Conservation (phyloP, 2,888 invertebrate genomes). For the Drosophila anceps region DNA sequence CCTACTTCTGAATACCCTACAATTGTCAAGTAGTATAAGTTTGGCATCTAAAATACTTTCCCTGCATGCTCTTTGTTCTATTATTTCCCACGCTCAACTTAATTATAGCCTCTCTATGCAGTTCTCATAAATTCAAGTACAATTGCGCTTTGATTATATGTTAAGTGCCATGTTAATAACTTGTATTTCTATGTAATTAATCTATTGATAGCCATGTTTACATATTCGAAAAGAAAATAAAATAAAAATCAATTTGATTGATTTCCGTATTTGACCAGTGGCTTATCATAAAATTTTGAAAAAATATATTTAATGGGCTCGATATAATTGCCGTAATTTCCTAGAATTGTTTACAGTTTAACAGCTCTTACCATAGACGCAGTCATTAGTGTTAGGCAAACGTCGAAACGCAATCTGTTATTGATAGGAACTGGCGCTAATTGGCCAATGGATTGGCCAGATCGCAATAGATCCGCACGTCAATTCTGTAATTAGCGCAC, state of each 20-base stretch:
- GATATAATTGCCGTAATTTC: conserved; percentile 45
- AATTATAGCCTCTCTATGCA: conserved; percentile 6
- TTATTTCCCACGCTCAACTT: neutral
- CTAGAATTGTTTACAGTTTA: conserved; percentile 42
- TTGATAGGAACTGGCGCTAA: conserved; percentile 59
- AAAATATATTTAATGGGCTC: conserved; percentile 1
- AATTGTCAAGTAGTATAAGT: too few species aligned
- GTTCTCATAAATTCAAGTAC: conserved; percentile 9
- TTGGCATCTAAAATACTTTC: neutral
- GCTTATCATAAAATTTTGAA: neutral
- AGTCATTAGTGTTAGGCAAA: conserved; percentile 40
- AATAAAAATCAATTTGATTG: conserved; percentile 3
- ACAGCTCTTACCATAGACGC: conserved; percentile 30
- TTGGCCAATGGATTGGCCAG: conserved; percentile 29
- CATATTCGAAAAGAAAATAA: neutral
- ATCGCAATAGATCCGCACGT: conserved; percentile 30
- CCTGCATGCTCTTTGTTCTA: neutral
- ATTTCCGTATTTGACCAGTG: neutral
- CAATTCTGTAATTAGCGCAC: conserved; percentile 41
- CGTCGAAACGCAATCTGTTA: conserved; percentile 43
- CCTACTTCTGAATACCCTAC: neutral
- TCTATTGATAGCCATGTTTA: conserved; percentile 1
- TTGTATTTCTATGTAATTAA: conserved; percentile 2
- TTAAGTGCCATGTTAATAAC: neutral
- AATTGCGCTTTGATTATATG: neutral